Evolutionary conservation across 2,113 vertebrate species (phyloP), one percentile per base, ranked within the genome.

Genomic region (Apus apus): DNA sequence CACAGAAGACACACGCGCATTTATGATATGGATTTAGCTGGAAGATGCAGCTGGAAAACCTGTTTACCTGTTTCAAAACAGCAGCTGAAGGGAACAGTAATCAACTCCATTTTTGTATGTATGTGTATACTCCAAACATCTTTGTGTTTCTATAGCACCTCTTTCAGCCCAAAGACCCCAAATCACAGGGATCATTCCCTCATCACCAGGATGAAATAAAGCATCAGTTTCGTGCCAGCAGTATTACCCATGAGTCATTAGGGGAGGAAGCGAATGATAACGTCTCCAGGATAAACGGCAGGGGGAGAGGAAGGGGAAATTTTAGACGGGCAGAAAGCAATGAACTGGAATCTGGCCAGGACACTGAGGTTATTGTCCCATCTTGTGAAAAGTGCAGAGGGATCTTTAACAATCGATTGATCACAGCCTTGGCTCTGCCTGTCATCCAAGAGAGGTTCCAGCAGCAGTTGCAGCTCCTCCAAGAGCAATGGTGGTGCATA

Each of bases 301-400:
- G 67, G 5, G 46, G 66, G 72, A 85, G 30, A 56, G 64, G 60
- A 65, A 85, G 23, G 70, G 87, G 82, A 83, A 68, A 95, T 94
- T 93, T 96, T 80, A 93, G 86, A 88, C 2, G 5, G 62, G 40
- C 66, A 94, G 72, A 95, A 96, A 95, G 81, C 78, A 94, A 95
- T 91, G 84, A 91, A 92, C 89, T 95, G 96, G 95, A 96, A 89
- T 76, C 75, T 46, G 60, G 92, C 86, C 95, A 97, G 93, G 76
- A 96, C 87, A 89, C 62, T 5, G 48, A 93, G 82, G 84, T 95
- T 94, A 79, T 21, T 86, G 75, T 82, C 93, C 86, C 79, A 64
- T 81, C 76, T 90, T 0, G 0, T 87, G 76, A 81, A 64, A 96
- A 94, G 83, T 65, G 58, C 4, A 6, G 65, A 61, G 79, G 65